These are phyloP conservation scores for Polymixis lichenea DNA, from an alignment of 2,888 invertebrate genomes.

Conservation along the genomic window DNA sequence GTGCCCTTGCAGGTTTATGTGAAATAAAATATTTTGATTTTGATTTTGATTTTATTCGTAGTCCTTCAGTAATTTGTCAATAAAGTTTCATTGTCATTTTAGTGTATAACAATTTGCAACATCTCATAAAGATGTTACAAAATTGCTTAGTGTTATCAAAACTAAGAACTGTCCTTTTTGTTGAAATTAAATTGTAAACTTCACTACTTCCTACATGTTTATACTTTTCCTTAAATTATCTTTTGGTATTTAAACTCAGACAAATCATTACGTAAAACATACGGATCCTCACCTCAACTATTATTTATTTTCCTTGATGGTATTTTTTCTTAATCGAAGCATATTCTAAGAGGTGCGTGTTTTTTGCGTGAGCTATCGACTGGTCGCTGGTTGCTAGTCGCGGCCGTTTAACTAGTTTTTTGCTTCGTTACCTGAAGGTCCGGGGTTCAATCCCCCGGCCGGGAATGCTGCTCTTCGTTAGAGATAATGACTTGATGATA, in stretches of 20 bases:
- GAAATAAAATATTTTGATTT: too few relatives aligned
- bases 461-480: constrained; percentile 49
- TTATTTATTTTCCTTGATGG: not conserved
- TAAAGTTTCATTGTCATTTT: not conserved
- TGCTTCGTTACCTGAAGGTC: constrained; percentile 53
- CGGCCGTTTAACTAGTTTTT: constrained; percentile 58
- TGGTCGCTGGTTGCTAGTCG: constrained; percentile 21
- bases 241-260: not conserved
- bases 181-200: not conserved
- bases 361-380: constrained; percentile 53
- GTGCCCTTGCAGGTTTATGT: too few relatives aligned
- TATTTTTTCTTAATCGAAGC: constrained; percentile 38
- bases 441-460: constrained; percentile 62
- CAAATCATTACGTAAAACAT: not conserved
- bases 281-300: constrained; percentile 43
- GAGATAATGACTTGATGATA: constrained; percentile 55
- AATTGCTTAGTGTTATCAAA: not conserved
- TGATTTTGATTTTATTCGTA: too few relatives aligned
- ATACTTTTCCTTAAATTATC: not conserved
- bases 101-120: not conserved
- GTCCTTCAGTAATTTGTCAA: not conserved
- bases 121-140: not conserved
- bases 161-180: not conserved
- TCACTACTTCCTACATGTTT: not conserved
- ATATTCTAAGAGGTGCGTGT: constrained; percentile 39